Conservation (phyloP, 2,797 vertebrate genomes). For the Trematomus bernacchii region DNA sequence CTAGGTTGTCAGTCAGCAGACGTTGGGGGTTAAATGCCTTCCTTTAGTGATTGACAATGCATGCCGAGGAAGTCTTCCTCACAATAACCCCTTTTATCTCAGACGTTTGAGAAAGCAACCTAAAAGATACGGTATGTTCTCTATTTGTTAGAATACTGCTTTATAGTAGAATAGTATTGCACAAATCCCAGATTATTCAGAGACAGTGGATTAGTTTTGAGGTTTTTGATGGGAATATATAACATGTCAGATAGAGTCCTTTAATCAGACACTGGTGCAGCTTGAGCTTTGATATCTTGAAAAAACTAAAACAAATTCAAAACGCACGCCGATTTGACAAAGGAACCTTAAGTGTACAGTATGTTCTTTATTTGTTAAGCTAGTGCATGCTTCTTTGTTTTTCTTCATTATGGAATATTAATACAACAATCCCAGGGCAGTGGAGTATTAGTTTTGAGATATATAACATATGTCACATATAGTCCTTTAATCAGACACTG, state of each 20-base stretch:
- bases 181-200: conserved; percentile 49
- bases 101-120: background rate
- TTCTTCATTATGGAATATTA: too few relatives aligned
- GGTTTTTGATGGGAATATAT: conserved; percentile 40
- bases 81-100: background rate
- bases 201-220: conserved; percentile 48
- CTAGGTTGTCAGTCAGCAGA: conserved; percentile 2
- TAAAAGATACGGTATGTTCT: background rate
- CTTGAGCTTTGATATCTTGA: conserved; percentile 46
- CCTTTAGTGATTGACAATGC: background rate
- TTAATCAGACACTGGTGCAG: conserved; percentile 46
- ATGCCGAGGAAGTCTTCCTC: background rate
- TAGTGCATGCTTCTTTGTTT: too few relatives aligned
- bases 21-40: background rate
- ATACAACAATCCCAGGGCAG: too few relatives aligned
- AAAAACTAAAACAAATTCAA: background rate
- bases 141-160: background rate
- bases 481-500: conserved; percentile 55
- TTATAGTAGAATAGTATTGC: conserved; percentile 43
- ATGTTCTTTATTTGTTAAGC: too few relatives aligned
- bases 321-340: too few relatives aligned
- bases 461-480: conserved; percentile 8
- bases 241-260: conserved; percentile 35
- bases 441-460: too few relatives aligned
- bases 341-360: too few relatives aligned